phyloP scores from a whole-genome alignment of 1,140 invertebrate genomes.

The Bombus impatiens region DNA sequence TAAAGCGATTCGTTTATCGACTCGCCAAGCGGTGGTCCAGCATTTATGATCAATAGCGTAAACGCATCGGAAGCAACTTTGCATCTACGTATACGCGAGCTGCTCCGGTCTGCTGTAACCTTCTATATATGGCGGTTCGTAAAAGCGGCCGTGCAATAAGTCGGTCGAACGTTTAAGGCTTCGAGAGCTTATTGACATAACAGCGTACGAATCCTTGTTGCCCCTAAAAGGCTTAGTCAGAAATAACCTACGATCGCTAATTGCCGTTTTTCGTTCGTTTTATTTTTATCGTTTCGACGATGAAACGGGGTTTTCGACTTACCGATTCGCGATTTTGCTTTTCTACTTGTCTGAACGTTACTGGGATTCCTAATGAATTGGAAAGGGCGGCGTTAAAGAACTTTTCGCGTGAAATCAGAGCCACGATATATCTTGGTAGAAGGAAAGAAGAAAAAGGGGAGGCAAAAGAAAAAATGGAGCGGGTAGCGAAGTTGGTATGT shows the following conservation, averaged over 20 bases:
- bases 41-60: conserved; percentile 50
- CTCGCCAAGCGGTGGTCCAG: conserved; percentile 19
- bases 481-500: conserved; percentile 22
- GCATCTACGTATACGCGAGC: conserved; percentile 14
- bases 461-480: not conserved
- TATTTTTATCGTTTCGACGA: too few relatives aligned
- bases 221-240: not conserved
- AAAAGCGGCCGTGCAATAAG: conserved; percentile 59
- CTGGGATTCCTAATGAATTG: not conserved
- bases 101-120: conserved; percentile 34
- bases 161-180: conserved; percentile 55
- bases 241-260: not conserved
- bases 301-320: too few relatives aligned
- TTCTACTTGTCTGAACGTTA: too few relatives aligned
- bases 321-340: not conserved
- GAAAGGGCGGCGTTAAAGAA: not conserved
- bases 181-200: conserved; percentile 48
- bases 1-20: conserved; percentile 15
- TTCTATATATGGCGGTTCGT: conserved; percentile 61
- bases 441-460: not conserved
- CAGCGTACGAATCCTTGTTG: not conserved
- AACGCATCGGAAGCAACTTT: conserved; percentile 33
- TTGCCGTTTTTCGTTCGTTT: not conserved
- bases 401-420: conserved; percentile 12
- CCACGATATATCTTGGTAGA: not conserved